Base-by-base conservation (phyloP, 2,113 vertebrate species). In the Oncorhynchus clarkii region DNA sequence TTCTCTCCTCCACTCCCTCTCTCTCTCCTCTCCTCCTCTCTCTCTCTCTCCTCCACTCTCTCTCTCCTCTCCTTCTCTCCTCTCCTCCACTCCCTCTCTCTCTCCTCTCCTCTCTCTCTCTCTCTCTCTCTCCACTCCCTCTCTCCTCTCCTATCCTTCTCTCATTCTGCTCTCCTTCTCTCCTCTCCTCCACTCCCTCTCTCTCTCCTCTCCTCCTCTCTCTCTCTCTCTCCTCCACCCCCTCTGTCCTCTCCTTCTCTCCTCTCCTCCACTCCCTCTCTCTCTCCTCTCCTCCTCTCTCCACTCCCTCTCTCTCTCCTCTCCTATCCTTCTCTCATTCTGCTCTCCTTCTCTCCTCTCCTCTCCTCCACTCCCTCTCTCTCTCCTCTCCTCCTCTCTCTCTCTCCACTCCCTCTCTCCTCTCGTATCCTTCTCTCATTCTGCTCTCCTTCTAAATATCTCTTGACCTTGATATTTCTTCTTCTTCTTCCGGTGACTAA, bases 401-500 rank as follows among this genome's bases (percentile, higher is more conserved):
- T 18, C 7, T 18, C 68, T 20, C 77, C 57, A 24, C 26, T 45
- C 39, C 48, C 82, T 82, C 29, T 64, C 20, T 18, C 5, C 7
- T 18, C 20, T 18, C 20, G 20, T n/a, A 2, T 60, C 57, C 5
- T 18, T 60, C 71, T 78, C 75, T 18, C 51, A 82, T 90, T 88
- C 75, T 87, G 45, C 79, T 87, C 51, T 88, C 74, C 69, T 59
- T 29, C 68, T 80, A 74, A 80, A 86, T 70, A 86, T 72, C 67
- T 3, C 54, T 75, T 48, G 67, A 83, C 89, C 74, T 88, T 81
- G 77, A 71, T 74, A 81, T 76, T 86, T 72, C 77, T 80, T 83
- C 72, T 80, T 73, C 75, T 84, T 71, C 77, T 85, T 72, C 77
- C 82, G 80, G 84, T 84, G 87, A 90, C 86, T 85, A 82, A 88